Percentiles rank a stretch among this genome's conserved stretches.
Evolutionary conservation across 2,888 invertebrate genomes (phyloP).

Genomic region (Cerastis leucographa): DNA sequence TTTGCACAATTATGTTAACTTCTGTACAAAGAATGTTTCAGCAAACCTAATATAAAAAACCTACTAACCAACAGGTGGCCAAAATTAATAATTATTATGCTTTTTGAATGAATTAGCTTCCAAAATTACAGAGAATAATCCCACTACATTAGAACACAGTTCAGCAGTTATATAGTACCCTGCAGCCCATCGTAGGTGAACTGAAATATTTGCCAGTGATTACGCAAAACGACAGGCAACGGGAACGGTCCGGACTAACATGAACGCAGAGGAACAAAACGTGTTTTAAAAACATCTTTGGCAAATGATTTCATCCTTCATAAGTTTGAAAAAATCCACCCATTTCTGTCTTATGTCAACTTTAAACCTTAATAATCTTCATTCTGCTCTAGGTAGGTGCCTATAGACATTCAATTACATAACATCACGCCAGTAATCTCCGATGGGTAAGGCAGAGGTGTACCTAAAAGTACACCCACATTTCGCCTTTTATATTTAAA

Average conservation of each 20-base stretch:
- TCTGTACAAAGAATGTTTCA: not conserved
- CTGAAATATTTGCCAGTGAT: constrained; percentile 66
- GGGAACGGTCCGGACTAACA: not conserved
- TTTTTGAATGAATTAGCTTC: not conserved
- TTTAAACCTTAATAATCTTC: not conserved
- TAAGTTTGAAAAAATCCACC: not conserved
- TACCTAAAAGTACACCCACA: too few species aligned
- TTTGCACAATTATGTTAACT: too few species aligned
- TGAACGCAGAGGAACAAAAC: not conserved
- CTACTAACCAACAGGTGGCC: not conserved
- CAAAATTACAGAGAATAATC: not conserved
- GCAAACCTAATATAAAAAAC: too few species aligned
- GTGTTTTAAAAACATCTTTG: not conserved
- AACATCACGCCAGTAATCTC: too few species aligned
- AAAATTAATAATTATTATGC: not conserved
- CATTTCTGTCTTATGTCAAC: not conserved
- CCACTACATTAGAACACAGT: not conserved
- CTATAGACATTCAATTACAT: too few species aligned
- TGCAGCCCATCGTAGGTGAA: constrained; percentile 22
- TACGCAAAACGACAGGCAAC: constrained; percentile 64
- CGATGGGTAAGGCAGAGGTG: too few species aligned
- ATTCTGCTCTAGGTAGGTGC: not conserved
- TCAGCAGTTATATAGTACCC: not conserved
- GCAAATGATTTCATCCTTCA: not conserved
- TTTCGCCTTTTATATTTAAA: too few species aligned